Base-by-base conservation (phyloP, 2,113 vertebrate genomes). In the Petrocephalus zakoni region DNA sequence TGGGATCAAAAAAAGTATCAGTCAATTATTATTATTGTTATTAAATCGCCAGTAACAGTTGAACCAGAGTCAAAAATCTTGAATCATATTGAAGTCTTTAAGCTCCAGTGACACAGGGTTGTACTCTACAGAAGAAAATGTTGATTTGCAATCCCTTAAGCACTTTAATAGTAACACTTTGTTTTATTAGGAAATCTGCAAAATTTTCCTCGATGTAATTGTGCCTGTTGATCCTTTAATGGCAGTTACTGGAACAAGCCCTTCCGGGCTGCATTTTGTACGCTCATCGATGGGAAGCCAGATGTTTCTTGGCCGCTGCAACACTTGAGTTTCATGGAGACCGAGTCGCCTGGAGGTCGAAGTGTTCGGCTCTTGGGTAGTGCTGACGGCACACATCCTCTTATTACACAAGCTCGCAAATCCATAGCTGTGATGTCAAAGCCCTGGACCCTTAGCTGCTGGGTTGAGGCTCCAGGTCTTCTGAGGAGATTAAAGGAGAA, bases 401-500 rank as follows among this genome's bases (percentile, higher is more conserved):
- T 52, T 52, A 29, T 34, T 34, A 7, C 25, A 61, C 58, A 25
- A 13, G 64, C 64, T 61, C 47, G 22, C 49, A 29, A 4, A n/a
- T 68, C 61, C 25, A 13, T 29, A 13, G n/a, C 84, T 10, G 53
- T 56, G 87, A 42, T 53, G 22, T 25, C 25, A 6, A 46, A 15
- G 21, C 46, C 56, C 53, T 56, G 19, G 25, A 52, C 52, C 4
- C 15, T 46, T 22, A n/a, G 34, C 72, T 83, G 68, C 46, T 88
- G 22, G 13, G 25, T 37, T 21, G 7, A 21, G 88, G 58, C 37
- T 22, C 46, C 83, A 86, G 37, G 64, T 85, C 88, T 58, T 86
- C 29, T 86, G 83, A 25, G 83, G 25, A 72, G 84, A 89, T 89
- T 86, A 42, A 51, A 86, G 25, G n/a, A 19, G 52, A 72, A 75